These are phyloP conservation scores for Cinclus cinclus DNA, from an alignment of 2,113 vertebrate genomes.

Conservation along the genomic window DNA sequence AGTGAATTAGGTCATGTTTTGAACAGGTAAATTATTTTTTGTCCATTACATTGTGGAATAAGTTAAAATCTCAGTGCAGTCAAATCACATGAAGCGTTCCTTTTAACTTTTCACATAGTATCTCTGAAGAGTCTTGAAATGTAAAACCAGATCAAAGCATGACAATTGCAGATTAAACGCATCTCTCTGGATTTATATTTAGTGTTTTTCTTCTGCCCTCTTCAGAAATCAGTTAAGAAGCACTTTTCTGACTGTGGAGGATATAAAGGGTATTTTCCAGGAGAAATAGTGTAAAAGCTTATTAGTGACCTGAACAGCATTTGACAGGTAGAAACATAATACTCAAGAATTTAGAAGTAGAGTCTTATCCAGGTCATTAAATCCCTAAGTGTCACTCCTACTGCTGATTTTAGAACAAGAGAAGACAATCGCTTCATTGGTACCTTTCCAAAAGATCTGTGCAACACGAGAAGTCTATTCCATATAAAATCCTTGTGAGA, in stretches of 20 bases:
- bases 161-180: neutral
- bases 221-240: neutral
- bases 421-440: neutral
- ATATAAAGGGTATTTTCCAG: neutral
- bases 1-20: neutral
- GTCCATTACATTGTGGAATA: neutral
- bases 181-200: neutral
- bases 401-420: constrained; percentile 16
- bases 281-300: neutral
- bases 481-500: constrained; percentile 23
- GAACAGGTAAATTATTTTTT: neutral
- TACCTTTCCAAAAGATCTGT: neutral
- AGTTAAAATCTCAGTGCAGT: neutral
- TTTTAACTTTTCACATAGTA: neutral
- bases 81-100: neutral
- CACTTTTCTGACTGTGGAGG: neutral
- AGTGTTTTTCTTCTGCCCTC: accelerated
- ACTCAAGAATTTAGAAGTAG: neutral
- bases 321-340: neutral
- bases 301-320: neutral
- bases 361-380: constrained; percentile 5
- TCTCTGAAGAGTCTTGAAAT: neutral
- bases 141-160: neutral
- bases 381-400: neutral
- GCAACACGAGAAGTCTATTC: neutral